Conservation (phyloP, 2,797 vertebrate genomes). For the Rhinatrema bivittatum region DNA sequence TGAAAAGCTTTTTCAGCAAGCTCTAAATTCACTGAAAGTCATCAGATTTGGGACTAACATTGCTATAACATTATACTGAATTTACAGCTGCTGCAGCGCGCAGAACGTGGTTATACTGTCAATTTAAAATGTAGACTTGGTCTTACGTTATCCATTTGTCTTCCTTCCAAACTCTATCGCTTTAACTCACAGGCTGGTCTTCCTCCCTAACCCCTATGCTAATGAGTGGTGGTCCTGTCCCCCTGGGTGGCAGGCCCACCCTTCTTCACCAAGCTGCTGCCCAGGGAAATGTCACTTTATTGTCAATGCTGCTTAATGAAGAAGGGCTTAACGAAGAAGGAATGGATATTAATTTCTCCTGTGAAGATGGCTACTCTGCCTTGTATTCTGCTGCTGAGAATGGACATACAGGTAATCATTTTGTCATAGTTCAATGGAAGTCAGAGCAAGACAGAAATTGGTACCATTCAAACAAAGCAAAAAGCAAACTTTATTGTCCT, state of each 20-base stretch:
- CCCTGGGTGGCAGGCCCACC: slow-evolving; percentile 97
- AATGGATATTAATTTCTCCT: slow-evolving; percentile 73
- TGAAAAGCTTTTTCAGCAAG: too few species aligned
- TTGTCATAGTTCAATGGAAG: neutral
- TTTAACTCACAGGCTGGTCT: slow-evolving; percentile 91
- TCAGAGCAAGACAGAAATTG: too few species aligned
- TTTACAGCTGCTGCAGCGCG: too few species aligned
- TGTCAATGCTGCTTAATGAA: slow-evolving; percentile 99
- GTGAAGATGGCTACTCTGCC: slow-evolving; percentile 86
- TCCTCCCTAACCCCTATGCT: slow-evolving; percentile 92
- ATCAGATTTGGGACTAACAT: too few species aligned
- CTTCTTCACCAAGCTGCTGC: slow-evolving; percentile 98
- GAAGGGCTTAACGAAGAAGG: slow-evolving; percentile 97
- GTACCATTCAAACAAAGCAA: too few species aligned
- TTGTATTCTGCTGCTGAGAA: slow-evolving; percentile 98
- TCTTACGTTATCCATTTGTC: slow-evolving; percentile 18
- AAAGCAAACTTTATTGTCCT: too few species aligned
- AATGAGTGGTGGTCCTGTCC: slow-evolving; percentile 91
- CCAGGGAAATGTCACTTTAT: slow-evolving; percentile 99
- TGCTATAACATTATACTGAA: too few species aligned
- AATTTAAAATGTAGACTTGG: too few species aligned
- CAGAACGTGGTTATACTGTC: too few species aligned
- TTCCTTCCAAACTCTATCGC: slow-evolving; percentile 56
- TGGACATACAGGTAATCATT: slow-evolving; percentile 81
- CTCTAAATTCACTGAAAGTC: too few species aligned